Base-by-base conservation (phyloP, 2,797 vertebrate genomes). In the Myripristis murdjan region DNA sequence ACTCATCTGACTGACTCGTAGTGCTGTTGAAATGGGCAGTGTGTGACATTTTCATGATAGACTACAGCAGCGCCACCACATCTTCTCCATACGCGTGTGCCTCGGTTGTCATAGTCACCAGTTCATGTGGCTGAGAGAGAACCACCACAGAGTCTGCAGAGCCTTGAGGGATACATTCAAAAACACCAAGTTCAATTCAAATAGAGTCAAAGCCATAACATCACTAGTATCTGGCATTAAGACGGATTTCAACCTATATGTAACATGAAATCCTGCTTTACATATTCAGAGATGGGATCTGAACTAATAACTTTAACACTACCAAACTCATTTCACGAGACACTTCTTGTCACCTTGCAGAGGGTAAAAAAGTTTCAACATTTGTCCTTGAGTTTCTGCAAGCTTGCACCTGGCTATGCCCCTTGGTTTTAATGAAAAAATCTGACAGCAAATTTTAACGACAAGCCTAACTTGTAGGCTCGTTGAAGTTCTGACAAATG, bases 81-180 rank as follows among this genome's bases (percentile, higher is more conserved):
- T 95, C 92, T 3, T 95, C 94, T 41, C 95, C 94, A 16, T 94
- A 96, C 5, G 77, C 52, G 23, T 95, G 94, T 53, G 88, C 92
- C 16, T 90, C 91, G 0, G 91, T 89, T 43, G 95, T 91, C 93
- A 96, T 95, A 82, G 94, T 89, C 77, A 96, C 94, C 86, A 96
- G 52, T 22, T 96, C 93, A 58, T 93, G 93, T n/a, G 94, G 89
- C 64, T 89, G 92, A 18, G 95, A 86, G 49, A 95, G 93, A 70
- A 94, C 92, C 1, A 94, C 93, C 78, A 95, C 94, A 0, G 94
- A 92, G 75, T 94, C 95, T 52, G 91, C 68, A 6, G 95, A 82
- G 66, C 90, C 93, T 95, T 63, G 20, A 37, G 33, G 2, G 60
- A 70, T 31, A 8, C 51, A 12, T 52, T 52, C 5, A 48, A 31